Base-by-base conservation (phyloP, 2,888 invertebrate species). In the Macropis europaea region DNA sequence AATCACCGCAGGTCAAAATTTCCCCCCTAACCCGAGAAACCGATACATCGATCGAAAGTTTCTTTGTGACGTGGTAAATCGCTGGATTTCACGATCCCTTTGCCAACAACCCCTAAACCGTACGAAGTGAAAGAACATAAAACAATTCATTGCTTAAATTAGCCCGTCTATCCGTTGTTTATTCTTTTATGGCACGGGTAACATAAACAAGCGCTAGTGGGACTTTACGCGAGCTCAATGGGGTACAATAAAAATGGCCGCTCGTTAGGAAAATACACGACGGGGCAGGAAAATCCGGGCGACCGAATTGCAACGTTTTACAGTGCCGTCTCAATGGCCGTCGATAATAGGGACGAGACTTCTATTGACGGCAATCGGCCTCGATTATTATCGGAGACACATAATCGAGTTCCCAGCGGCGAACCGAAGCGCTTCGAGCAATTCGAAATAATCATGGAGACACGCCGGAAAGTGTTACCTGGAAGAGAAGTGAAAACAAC, bases 381-480 rank as follows among this genome's bases (percentile, higher is more conserved):
- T 6, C 59, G 72, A 67, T 72, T 69, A 64, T 73, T 66, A 61
- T 53, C 42, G 48, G n/a, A 28, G 50, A 47, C 36, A 47, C 57
- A 34, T 56, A 71, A 71, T 75, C 67, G 56, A 40, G 57, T 71
- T 67, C 28, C 28, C 9, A 6, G 11, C 34, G 38, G n/a, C 26
- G 36, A 52, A 26, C 24, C 17, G 24, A 15, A 57, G 60, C 48
- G 63, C 38, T 54, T 9, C 15, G 11, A 19, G 36, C 45, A 57
- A 71, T 52, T 62, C 72, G 63, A 47, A 73, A 73, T 69, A 73
- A 75, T 62, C 34, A 9, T 5, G 38, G 57, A 40, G 54, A 64
- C 73, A 52, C 26, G 63, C 11, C 19, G 53, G 53, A 50, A 66
- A 75, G 69, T 66, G 74, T 75, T 69, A 73, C 57, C 66, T 70